A percentile compares a stretch with the other conserved stretches of the same genome.
Evolutionary conservation across 2,797 vertebrate species (phyloP).

Genomic region (Petrocephalus schoutedeni): DNA sequence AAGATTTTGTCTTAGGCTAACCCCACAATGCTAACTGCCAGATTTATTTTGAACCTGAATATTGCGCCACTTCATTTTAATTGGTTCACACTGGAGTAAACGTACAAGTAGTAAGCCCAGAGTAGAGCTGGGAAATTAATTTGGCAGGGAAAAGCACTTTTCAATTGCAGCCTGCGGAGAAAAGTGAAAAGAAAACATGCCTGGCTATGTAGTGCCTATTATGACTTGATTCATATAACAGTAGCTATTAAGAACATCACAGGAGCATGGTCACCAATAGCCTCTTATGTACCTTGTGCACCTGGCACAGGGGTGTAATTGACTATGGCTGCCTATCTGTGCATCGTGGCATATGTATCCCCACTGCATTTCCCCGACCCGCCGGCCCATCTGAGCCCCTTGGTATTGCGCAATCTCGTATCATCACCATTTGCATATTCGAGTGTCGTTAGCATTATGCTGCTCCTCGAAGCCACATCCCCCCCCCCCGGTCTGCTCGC

Average conservation of each 20-base stretch:
- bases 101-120: slow-evolving; percentile 47
- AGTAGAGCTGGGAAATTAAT: slow-evolving; percentile 59
- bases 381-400: slow-evolving; percentile 68
- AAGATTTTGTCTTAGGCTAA: neutral
- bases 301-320: slow-evolving; percentile 76
- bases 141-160: slow-evolving; percentile 54
- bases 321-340: slow-evolving; percentile 57
- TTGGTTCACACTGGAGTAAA: slow-evolving; percentile 40
- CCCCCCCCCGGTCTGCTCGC: slow-evolving; percentile 51
- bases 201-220: slow-evolving; percentile 67
- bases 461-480: slow-evolving; percentile 55
- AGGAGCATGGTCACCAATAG: slow-evolving; percentile 68
- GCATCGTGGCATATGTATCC: slow-evolving; percentile 56
- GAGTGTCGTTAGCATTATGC: slow-evolving; percentile 74
- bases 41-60: slow-evolving; percentile 11
- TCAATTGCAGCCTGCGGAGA: slow-evolving; percentile 47
- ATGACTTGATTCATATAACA: slow-evolving; percentile 69
- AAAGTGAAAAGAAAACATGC: slow-evolving; percentile 56
- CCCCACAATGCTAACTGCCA: neutral
- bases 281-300: slow-evolving; percentile 69
- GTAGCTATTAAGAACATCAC: slow-evolving; percentile 63
- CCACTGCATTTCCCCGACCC: slow-evolving; percentile 61
- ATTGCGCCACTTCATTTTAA: slow-evolving; percentile 23
- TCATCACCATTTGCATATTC: slow-evolving; percentile 76
- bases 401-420: slow-evolving; percentile 64